Evolutionary conservation across 2,888 invertebrate genomes (phyloP).

Genomic region (Spodoptera exigua): DNA sequence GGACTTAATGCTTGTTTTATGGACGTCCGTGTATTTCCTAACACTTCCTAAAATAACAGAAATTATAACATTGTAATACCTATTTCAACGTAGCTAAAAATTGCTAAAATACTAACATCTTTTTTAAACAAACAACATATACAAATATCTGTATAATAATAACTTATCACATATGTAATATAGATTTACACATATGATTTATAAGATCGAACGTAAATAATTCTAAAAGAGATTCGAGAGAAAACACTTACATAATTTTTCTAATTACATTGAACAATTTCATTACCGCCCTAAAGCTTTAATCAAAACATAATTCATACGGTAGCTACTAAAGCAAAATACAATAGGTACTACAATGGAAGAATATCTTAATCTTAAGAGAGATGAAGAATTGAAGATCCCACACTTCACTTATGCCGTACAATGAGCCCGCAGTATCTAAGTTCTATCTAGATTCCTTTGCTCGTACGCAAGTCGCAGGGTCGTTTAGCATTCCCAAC

Average conservation of each 20-base stretch:
- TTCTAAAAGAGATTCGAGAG: no score
- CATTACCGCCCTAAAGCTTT: no score
- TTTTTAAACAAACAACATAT: no score
- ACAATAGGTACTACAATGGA: conserved; percentile 21
- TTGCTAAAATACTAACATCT: no score
- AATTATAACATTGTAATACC: no score
- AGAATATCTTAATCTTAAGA: conserved; percentile 40
- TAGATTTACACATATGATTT: no score
- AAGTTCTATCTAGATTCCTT: conserved; percentile 67
- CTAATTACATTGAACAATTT: no score
- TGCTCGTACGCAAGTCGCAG: conserved; percentile 61
- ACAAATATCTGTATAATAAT: no score
- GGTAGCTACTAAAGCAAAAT: conserved; percentile 28
- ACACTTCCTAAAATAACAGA: not conserved
- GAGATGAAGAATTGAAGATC: conserved; percentile 48
- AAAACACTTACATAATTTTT: no score
- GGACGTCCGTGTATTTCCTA: not conserved
- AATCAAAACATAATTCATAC: conserved; percentile 4
- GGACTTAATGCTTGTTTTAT: conserved; percentile 13
- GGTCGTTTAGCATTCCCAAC: conserved; percentile 75
- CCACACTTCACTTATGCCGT: conserved; percentile 32
- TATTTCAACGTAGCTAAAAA: no score
- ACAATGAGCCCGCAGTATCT: conserved; percentile 54
- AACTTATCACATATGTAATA: no score
- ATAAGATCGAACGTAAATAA: no score